Percentiles rank a stretch among this genome's conserved stretches.
phyloP scores from a whole-genome alignment of 2,113 vertebrate genomes.

The Eulacestoma nigropectus region DNA sequence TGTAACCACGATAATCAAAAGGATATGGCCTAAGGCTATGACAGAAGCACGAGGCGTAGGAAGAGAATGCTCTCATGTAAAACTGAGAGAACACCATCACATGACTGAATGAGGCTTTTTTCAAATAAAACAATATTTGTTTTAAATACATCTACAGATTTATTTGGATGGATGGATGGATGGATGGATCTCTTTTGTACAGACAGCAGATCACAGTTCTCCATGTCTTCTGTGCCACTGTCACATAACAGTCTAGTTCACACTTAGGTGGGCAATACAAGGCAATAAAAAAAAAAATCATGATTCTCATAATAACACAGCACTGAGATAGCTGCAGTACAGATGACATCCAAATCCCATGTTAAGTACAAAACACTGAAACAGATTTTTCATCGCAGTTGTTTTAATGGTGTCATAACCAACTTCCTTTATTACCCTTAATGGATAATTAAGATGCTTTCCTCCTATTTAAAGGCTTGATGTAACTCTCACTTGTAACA shows the following conservation, averaged over 20 bases:
- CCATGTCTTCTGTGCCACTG: not conserved
- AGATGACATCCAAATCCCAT: not conserved
- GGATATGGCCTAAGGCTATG: not conserved
- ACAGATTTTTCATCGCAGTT: conserved; percentile 7
- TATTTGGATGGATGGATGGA: not conserved
- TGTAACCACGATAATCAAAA: not conserved
- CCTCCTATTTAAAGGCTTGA: not conserved
- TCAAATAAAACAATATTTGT: not conserved
- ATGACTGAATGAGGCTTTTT: not conserved
- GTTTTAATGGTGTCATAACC: conserved; percentile 42
- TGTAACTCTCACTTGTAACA: not conserved
- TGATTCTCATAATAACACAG: not conserved
- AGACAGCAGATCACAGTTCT: not conserved
- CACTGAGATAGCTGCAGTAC: not conserved
- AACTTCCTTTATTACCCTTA: conserved; percentile 38
- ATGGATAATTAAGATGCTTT: conserved; percentile 36
- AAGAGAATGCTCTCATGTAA: not conserved
- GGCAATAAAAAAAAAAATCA: not conserved
- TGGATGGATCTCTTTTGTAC: not conserved
- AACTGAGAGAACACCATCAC: not conserved
- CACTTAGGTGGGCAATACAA: not conserved
- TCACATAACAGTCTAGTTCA: not conserved
- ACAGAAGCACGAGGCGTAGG: not conserved
- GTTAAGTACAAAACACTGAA: not conserved
- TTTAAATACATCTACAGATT: not conserved